These are phyloP conservation scores for Drosophila leonis DNA, from an alignment of 2,888 invertebrate species.

Conservation along the genomic window DNA sequence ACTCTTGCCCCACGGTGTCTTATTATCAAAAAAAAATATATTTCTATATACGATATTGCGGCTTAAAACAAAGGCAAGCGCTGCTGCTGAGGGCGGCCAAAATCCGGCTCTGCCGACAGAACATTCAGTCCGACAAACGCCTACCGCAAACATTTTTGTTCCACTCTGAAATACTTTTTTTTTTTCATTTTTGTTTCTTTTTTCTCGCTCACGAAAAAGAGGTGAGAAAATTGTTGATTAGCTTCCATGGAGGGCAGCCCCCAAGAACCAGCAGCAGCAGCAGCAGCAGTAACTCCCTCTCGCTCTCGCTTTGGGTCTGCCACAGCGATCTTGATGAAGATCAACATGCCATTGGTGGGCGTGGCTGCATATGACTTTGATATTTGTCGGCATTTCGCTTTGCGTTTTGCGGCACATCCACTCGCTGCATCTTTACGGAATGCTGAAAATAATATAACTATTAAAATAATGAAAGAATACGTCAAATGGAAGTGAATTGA, in stretches of 20 bases:
- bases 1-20: slow-evolving; percentile 43
- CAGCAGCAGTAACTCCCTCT: slow-evolving; percentile 9
- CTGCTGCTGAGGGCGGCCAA: slow-evolving; percentile 28
- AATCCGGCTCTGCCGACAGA: slow-evolving; percentile 81
- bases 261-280: slow-evolving; percentile 16
- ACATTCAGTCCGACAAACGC: slow-evolving; percentile 83
- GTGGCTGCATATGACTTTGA: slow-evolving; percentile 82
- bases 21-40: slow-evolving; percentile 62
- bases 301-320: slow-evolving; percentile 3
- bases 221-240: slow-evolving; percentile 85
- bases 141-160: slow-evolving; percentile 72
- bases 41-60: slow-evolving; percentile 50
- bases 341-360: slow-evolving; percentile 77
- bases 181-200: slow-evolving; percentile 8
- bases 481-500: neutral
- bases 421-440: slow-evolving; percentile 34
- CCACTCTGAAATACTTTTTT: neutral
- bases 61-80: slow-evolving; percentile 80
- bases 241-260: slow-evolving; percentile 83
- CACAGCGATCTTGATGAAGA: slow-evolving; percentile 81
- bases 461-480: slow-evolving; percentile 65
- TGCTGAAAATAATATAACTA: slow-evolving; percentile 81
- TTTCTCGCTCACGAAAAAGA: slow-evolving; percentile 82
- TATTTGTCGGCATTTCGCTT: slow-evolving; percentile 78
- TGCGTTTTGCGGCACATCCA: slow-evolving; percentile 40